Base-by-base conservation (phyloP, 2,888 invertebrate genomes). In the Augiades crinisus region DNA sequence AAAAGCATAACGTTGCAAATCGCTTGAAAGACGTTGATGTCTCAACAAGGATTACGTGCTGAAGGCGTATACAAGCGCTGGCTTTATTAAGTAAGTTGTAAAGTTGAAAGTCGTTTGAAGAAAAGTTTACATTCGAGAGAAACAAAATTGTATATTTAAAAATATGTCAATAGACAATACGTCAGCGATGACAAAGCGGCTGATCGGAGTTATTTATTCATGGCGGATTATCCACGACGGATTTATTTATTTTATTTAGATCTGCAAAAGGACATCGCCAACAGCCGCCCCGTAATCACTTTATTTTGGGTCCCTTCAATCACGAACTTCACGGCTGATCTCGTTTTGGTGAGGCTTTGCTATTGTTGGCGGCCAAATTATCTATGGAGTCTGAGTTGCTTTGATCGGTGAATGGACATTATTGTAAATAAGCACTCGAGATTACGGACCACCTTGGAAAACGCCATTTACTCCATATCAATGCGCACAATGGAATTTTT, bases 161-260 rank as follows among this genome's bases (percentile, higher is more conserved):
- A 75, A 74, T 68, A 74, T 81, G 85, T 86, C 84, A 86, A 82
- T 79, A 73, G 73, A 82, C 72, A 81, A 85, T 83, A 75, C 74
- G 79, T 79, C 81, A 78, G 67, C 63, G 70, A 75, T 73, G 82
- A 85, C 87, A 88, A 86, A 80, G 78, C 72, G 69, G 65, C 65
- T 76, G 73, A 78, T 75, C 71, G 64, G 74, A 74, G 76, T 77
- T 79, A 85, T 81, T 81, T 86, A 87, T 88, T 88, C 88, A 89
- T 86, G 77, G 81, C 68, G 78, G 87, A 87, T 88, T 85, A 86
- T 75, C 73, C 60, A 65, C 64, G 58, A 58, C 34, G 75, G 77
- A 78, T 79, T 75, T 74, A 73, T 72, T 69, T 69, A 70, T 69
- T 69, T 74, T 78, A 80, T 78, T 77, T 73, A 58, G 58, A 62